Base-by-base conservation (phyloP, 2,888 invertebrate genomes). In the Pasiphila rectangulata region DNA sequence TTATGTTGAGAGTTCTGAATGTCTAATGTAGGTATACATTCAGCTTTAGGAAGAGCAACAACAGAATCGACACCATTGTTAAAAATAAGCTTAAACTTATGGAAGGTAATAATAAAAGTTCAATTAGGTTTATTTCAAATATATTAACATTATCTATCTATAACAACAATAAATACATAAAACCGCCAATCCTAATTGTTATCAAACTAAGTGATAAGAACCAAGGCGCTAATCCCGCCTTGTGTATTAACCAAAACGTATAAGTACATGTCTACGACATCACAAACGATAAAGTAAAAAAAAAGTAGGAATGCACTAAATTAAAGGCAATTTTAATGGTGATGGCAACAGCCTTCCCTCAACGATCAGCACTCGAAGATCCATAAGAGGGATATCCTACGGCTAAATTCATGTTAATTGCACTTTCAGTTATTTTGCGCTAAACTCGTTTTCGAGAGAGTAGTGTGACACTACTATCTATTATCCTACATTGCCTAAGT, bases 121-220 rank as follows among this genome's bases (percentile, higher is more conserved):
- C 3, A 32, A 20, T 48, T 15, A n/a, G n/a, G 50, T 59, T 57
- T 53, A 52, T 57, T 55, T 38, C 7, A 42, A 42, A 43, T 43
- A 43, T 52, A 55, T 54, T 54, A 58, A 58, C 56, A 55, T 9
- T 30, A 30, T 16, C 30, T 56, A 55, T 48, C 55, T 50, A 53
- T 41, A 50, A 45, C 15, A 47, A 42, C 32, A 55, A 46, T 24
- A 43, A 43, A 21, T 27, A 39, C 17, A 35, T 21, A 48, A 39
- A 39, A 24, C 42, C 47, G 30, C 12, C 30, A 6, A 47, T 47
- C 23, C 29, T 15, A 40, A 20, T n/a, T 30, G 19, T 20, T 25
- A 41, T 10, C 32, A n/a, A 17, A 20, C 5, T 13, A 12, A 29
- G 27, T 32, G 32, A 10, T 32, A 10, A n/a, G n/a, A n/a, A n/a